phyloP scores from a whole-genome alignment of 2,888 invertebrate species.

The Ennomos erosarius region DNA sequence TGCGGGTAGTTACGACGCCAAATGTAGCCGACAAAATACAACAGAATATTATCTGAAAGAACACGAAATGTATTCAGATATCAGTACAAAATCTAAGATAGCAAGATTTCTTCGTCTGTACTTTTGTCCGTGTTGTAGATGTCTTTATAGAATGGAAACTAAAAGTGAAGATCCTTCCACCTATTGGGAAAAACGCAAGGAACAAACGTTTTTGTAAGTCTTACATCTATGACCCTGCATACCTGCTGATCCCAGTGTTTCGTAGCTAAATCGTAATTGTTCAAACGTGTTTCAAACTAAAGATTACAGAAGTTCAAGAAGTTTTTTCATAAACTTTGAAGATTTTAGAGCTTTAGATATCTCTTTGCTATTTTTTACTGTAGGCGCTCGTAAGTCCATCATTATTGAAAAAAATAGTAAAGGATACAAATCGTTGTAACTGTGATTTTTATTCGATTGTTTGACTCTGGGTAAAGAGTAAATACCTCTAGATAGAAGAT shows the following conservation, averaged over 20 bases:
- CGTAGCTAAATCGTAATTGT: conserved; percentile 15
- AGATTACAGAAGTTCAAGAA: too few species aligned
- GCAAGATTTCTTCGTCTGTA: conserved; percentile 74
- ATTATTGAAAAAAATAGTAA: too few species aligned
- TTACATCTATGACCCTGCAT: neutral
- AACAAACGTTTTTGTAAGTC: conserved; percentile 14
- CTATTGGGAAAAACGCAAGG: conserved; percentile 29
- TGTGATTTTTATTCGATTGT: too few species aligned
- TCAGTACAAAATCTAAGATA: conserved; percentile 64
- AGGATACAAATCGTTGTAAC: too few species aligned
- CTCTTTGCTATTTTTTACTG: too few species aligned
- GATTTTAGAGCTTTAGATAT: too few species aligned
- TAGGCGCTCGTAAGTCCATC: too few species aligned
- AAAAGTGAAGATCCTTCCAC: conserved; percentile 53
- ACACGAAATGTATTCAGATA: conserved; percentile 51
- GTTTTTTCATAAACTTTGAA: too few species aligned
- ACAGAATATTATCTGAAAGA: conserved; percentile 48
- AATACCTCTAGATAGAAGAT: too few species aligned
- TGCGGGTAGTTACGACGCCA: conserved; percentile 36
- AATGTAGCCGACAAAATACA: conserved; percentile 43
- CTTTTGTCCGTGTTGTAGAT: conserved; percentile 78
- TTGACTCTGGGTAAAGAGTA: too few species aligned
- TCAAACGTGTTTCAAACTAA: neutral
- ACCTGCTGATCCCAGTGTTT: too few species aligned
- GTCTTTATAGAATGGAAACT: conserved; percentile 72